Percentiles rank a stretch among this genome's conserved stretches.
These are phyloP conservation scores for Petrosia ficiformis DNA, from an alignment of 37 sponge, comb jelly and placozoan species.

Conservation along the genomic window DNA sequence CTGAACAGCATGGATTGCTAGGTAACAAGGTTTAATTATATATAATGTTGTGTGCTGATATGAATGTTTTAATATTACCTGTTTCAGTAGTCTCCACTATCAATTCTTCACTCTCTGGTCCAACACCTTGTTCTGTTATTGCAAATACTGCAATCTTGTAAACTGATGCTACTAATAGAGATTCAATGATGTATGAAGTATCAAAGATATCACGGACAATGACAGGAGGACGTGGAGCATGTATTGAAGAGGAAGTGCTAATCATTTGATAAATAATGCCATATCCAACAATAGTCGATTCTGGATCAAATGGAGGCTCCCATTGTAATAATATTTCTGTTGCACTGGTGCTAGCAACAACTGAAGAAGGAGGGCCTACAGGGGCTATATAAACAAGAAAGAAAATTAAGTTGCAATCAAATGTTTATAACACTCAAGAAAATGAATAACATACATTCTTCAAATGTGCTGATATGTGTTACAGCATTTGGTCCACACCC, in stretches of 20 bases:
- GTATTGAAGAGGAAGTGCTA: not conserved
- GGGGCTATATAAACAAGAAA: conserved; percentile 2
- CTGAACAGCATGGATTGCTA: too few species aligned
- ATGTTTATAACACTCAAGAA: too few species aligned
- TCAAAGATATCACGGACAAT: not conserved
- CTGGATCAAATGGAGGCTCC: conserved; percentile 11
- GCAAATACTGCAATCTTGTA: not conserved
- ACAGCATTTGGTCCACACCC: conserved; percentile 4
- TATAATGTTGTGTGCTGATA: not conserved
- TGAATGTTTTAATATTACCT: too few species aligned
- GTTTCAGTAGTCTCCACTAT: not conserved
- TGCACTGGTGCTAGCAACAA: not conserved
- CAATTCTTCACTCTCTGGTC: not conserved
- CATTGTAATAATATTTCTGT: not conserved
- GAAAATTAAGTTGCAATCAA: not conserved
- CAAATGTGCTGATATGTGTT: conserved; percentile 2
- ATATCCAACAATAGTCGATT: not conserved
- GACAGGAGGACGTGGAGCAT: not conserved
- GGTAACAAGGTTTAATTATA: not conserved
- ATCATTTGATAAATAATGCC: not conserved
- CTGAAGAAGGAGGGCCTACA: not conserved
- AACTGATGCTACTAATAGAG: not conserved
- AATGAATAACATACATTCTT: not conserved
- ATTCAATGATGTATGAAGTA: not conserved
- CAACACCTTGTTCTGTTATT: not conserved